These are phyloP conservation scores for Ptilodon capucinus DNA, from an alignment of 2,888 invertebrate genomes.

Conservation along the genomic window DNA sequence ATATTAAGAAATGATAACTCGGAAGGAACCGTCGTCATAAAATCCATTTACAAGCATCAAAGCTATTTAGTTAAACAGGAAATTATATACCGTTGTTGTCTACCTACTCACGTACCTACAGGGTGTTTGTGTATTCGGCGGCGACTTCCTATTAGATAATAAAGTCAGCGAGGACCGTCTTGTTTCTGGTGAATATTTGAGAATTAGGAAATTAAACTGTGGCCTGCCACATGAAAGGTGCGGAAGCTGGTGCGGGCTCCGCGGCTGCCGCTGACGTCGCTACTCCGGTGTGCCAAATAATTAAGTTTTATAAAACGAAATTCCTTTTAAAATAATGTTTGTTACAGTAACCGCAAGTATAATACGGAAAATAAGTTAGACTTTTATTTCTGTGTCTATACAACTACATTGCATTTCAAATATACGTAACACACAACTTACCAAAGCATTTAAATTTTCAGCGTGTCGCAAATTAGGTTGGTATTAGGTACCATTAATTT, in stretches of 20 bases:
- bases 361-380: too few species aligned
- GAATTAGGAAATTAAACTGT: slow-evolving; percentile 79
- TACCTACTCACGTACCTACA: slow-evolving; percentile 44
- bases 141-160: slow-evolving; percentile 77
- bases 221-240: slow-evolving; percentile 64
- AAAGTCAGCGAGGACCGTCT: slow-evolving; percentile 64
- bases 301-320: neutral
- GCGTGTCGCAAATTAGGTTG: too few species aligned
- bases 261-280: slow-evolving; percentile 38
- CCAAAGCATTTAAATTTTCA: too few species aligned
- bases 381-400: too few species aligned
- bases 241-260: slow-evolving; percentile 51
- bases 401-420: too few species aligned
- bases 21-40: slow-evolving; percentile 49
- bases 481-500: too few species aligned
- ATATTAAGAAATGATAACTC: slow-evolving; percentile 38
- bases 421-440: too few species aligned
- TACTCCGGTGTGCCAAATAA: neutral
- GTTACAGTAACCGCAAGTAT: neutral
- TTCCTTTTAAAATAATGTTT: neutral
- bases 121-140: slow-evolving; percentile 62
- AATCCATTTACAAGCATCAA: slow-evolving; percentile 68
- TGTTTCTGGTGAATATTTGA: slow-evolving; percentile 66
- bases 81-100: slow-evolving; percentile 72
- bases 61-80: slow-evolving; percentile 74